A percentile compares a stretch with the other conserved stretches of the same genome.
Conservation (phyloP, 2,113 vertebrate genomes). For the Conger conger region DNA sequence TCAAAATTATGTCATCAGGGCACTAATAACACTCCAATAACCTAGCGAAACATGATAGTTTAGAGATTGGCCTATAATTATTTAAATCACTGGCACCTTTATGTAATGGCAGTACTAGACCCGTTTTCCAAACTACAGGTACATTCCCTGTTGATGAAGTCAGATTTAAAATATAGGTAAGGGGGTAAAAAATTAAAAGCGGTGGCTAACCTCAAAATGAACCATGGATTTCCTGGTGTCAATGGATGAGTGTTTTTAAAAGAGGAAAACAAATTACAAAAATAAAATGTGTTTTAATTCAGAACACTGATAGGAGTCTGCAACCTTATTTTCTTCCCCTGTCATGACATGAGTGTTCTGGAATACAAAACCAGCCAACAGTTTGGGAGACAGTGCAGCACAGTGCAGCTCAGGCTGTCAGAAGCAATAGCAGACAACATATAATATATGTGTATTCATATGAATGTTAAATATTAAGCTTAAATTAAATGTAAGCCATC, state of each 20-base stretch:
- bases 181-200: too few species aligned
- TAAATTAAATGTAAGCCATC: conserved; percentile 41
- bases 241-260: neutral
- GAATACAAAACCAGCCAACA: neutral
- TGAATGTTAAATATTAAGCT: conserved; percentile 45
- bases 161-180: too few species aligned
- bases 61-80: too few species aligned
- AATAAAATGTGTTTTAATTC: neutral
- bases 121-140: too few species aligned
- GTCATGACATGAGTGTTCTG: neutral
- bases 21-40: too few species aligned
- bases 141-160: too few species aligned
- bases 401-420: neutral
- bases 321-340: neutral
- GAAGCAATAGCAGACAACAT: conserved; percentile 15
- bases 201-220: too few species aligned
- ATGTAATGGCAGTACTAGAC: too few species aligned
- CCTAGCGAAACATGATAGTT: too few species aligned
- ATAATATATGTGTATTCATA: conserved; percentile 45
- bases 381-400: neutral
- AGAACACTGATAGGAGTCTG: conserved; percentile 14
- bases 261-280: neutral
- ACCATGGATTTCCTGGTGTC: too few species aligned
- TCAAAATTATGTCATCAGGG: too few species aligned
- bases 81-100: too few species aligned